Evolutionary conservation across 2,113 vertebrate genomes (phyloP).

Genomic region (Terrapene triunguis): DNA sequence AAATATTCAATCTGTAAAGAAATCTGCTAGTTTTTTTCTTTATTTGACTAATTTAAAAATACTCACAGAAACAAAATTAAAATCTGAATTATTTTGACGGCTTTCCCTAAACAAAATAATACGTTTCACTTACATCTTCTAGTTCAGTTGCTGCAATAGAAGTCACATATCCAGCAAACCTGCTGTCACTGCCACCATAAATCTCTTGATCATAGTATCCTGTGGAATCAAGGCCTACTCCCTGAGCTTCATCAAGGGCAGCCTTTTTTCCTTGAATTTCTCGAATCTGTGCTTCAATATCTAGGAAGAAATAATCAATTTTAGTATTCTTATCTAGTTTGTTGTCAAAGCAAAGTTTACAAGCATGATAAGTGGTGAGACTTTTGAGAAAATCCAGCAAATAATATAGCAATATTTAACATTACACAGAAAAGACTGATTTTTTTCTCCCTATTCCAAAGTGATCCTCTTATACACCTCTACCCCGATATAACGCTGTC

Average conservation of each 20-base stretch:
- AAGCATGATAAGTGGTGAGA: not conserved
- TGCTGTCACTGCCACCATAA: constrained; percentile 96
- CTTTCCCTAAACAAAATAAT: not conserved
- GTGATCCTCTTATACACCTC: rapidly evolving
- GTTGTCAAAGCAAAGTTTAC: not conserved
- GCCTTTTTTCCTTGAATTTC: constrained; percentile 98
- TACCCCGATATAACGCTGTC: no score
- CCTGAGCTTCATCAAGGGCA: constrained; percentile 92
- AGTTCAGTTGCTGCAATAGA: constrained; percentile 98
- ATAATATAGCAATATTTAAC: not conserved
- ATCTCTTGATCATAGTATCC: constrained; percentile 98
- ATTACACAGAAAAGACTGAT: not conserved
- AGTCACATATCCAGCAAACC: constrained; percentile 97
- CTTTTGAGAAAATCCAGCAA: not conserved
- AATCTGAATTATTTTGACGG: not conserved
- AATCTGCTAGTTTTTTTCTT: not conserved
- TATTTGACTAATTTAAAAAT: not conserved
- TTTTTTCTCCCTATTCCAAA: not conserved
- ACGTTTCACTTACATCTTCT: constrained; percentile 90
- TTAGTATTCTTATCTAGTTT: not conserved
- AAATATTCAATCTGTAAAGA: not conserved
- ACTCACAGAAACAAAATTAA: not conserved
- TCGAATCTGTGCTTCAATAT: constrained; percentile 99
- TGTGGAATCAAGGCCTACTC: constrained; percentile 96
- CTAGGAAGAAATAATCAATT: constrained; percentile 72